phyloP scores from a whole-genome alignment of 2,113 vertebrate genomes.

The Gobius niger region DNA sequence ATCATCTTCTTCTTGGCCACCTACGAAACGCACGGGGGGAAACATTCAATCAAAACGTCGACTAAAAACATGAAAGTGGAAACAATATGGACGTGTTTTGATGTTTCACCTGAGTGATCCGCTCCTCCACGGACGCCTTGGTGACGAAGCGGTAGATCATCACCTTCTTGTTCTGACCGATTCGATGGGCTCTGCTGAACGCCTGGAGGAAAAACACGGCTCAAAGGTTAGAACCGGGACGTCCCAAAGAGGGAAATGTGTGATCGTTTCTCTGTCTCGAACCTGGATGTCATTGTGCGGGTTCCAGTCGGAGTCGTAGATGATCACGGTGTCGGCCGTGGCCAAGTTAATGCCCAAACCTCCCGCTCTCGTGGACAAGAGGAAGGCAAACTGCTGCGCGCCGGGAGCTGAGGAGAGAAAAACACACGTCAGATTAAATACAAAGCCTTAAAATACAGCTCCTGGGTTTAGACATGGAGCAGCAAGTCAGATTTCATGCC shows the following conservation, averaged over 20 bases:
- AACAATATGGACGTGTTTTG: neutral
- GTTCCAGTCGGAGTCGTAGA: constrained; percentile 98
- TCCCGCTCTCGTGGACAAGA: constrained; percentile 94
- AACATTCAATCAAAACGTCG: neutral
- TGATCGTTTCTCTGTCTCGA: neutral
- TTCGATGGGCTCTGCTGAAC: constrained; percentile 97
- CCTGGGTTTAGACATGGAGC: too few relatives aligned
- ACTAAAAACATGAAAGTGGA: too few relatives aligned
- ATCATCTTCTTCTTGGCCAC: constrained; percentile 99
- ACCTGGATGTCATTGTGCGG: constrained; percentile 99
- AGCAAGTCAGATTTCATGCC: too few relatives aligned
- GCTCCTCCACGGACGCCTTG: constrained; percentile 94
- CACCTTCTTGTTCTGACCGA: constrained; percentile 96
- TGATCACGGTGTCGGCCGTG: constrained; percentile 95
- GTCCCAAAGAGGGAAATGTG: neutral
- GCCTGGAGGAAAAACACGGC: constrained; percentile 73
- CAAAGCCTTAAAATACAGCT: too few relatives aligned
- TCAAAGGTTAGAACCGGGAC: neutral
- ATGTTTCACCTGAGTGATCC: constrained; percentile 86
- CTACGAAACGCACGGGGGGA: constrained; percentile 33
- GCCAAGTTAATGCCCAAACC: constrained; percentile 97
- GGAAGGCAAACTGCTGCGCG: constrained; percentile 95
- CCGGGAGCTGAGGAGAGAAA: constrained; percentile 82
- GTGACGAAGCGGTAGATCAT: constrained; percentile 99
- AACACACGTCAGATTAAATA: neutral